Base-by-base conservation (phyloP, 2,113 vertebrate genomes). In the Podocnemis expansa region DNA sequence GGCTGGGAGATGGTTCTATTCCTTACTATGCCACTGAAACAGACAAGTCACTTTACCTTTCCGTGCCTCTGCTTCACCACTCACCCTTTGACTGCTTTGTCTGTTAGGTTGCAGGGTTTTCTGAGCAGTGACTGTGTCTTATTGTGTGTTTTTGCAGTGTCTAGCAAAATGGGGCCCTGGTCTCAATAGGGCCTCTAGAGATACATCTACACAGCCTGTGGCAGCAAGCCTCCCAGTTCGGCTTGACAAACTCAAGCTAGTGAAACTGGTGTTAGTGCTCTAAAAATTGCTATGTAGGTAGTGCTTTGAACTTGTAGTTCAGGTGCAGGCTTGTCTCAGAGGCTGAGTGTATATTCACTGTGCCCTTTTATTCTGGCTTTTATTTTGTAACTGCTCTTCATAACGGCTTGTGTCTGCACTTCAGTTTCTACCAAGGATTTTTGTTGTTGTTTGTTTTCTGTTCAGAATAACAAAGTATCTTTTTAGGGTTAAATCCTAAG, bases 371-470 rank as follows among this genome's bases (percentile, higher is more conserved):
- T 67, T n/a, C 63, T 16, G 38, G 34, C 17, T 34, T 67, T 67
- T 38, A 8, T 38, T 19, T 38, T n/a, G 17, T 78, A 45, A 78
- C 19, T 87, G 41, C 41, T 89, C 60, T 34, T 63, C 1, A 1
- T 38, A 78, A 82, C 47, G 29, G 5, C 22, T 49, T 85, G 55
- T 34, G 43, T 82, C 76, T 58, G 55, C 25, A 10, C 45, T 31
- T 60, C 10, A 31, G 1, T 10, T 70, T 81, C 58, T 17, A 82
- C 78, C 10, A 38, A 7, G 11, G 11, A 13, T 29, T 56, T 89
- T 51, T 67, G 19, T 58, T 43, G 0, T 41, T 78, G 49, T n/a
- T 27, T 8, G 1, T 1, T 0, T 0, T 78, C 54, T 79, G 6
- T 87, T 75, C 34, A 63, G 47, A 60, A 87, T 84, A 84, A 22